phyloP scores from a whole-genome alignment of 2,113 vertebrate genomes.

The Chaetops frenatus region DNA sequence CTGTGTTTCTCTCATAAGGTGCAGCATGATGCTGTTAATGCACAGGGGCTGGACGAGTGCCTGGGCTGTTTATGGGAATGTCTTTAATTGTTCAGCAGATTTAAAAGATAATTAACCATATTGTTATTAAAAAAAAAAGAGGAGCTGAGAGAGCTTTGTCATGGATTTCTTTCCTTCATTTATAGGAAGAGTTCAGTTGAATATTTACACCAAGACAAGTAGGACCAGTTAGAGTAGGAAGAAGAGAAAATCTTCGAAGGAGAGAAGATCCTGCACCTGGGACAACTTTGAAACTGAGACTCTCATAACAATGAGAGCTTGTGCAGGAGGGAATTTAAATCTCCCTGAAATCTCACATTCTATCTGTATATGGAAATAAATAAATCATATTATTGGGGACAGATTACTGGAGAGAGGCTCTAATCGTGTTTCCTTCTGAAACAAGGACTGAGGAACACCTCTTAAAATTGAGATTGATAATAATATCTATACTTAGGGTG shows the following conservation, averaged over 20 bases:
- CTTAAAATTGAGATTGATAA: background rate
- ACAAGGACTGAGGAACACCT: background rate
- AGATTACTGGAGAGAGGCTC: background rate
- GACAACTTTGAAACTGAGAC: background rate
- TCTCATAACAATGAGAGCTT: background rate
- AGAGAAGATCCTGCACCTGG: background rate
- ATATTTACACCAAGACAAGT: background rate
- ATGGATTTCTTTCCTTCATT: background rate
- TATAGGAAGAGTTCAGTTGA: background rate
- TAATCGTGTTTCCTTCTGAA: background rate
- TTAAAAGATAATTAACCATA: conserved; percentile 29
- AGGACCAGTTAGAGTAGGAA: background rate
- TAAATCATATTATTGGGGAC: background rate
- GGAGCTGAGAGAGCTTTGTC: background rate
- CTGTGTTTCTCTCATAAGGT: rapidly evolving
- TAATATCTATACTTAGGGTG: background rate
- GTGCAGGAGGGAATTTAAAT: background rate
- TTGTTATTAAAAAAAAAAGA: background rate
- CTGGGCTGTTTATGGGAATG: background rate
- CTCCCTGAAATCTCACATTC: background rate
- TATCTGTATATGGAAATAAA: background rate
- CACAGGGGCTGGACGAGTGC: background rate
- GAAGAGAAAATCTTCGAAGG: background rate
- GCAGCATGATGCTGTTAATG: background rate
- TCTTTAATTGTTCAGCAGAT: conserved; percentile 39